A percentile compares a stretch with the other conserved stretches of the same genome.
These are phyloP conservation scores for Limnodromus scolopaceus DNA, from an alignment of 2,797 vertebrate genomes.

Conservation along the genomic window DNA sequence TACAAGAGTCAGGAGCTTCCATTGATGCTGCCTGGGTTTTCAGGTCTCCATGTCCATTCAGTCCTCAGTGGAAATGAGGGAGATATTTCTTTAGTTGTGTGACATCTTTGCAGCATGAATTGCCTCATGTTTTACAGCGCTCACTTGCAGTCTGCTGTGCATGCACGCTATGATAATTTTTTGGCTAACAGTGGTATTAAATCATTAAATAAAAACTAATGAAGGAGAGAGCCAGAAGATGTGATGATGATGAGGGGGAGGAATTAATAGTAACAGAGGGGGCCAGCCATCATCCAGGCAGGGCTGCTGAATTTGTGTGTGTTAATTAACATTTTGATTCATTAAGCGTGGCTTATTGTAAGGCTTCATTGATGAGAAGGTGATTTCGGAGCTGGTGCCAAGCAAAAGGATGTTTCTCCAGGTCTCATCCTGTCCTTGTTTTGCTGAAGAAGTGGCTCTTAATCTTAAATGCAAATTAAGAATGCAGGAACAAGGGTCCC, in stretches of 20 bases:
- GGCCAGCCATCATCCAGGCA: not conserved
- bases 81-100: not conserved
- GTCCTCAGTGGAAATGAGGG: not conserved
- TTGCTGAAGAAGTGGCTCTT: not conserved
- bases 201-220: conserved; percentile 63
- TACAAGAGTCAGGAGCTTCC: fast-evolving
- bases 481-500: fast-evolving
- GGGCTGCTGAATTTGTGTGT: not conserved
- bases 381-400: not conserved
- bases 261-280: not conserved
- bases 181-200: not conserved
- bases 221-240: conserved; percentile 41
- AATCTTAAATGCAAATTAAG: not conserved
- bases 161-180: not conserved
- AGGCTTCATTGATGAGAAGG: not conserved
- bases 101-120: not conserved
- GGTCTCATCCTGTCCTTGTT: not conserved
- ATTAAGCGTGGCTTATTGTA: not conserved
- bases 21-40: not conserved
- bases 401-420: not conserved
- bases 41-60: not conserved
- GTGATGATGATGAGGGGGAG: conserved; percentile 48
- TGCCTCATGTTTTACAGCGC: not conserved
- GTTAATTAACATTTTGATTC: conserved; percentile 50
- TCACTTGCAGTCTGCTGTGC: not conserved